Base-by-base conservation (phyloP, 2,888 invertebrate species). In the Lissocephala sabroskyi region DNA sequence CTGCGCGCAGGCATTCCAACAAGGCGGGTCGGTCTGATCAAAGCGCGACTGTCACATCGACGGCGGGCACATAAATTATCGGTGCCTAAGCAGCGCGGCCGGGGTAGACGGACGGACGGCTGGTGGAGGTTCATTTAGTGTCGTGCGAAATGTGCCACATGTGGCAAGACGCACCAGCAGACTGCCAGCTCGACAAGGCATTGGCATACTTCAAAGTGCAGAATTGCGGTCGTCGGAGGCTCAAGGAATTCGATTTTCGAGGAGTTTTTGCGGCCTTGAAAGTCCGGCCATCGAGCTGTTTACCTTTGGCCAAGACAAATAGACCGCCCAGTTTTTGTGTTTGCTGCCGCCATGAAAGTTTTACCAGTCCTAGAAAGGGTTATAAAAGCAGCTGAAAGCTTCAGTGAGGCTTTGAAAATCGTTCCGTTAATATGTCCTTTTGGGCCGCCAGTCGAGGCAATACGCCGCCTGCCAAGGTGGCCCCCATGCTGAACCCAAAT, bases 401-500 rank as follows among this genome's bases (percentile, higher is more conserved):
- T n/a, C n/a, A n/a, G n/a, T n/a, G n/a, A n/a, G n/a, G n/a, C n/a
- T n/a, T n/a, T n/a, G n/a, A n/a, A n/a, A n/a, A n/a, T n/a, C n/a
- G n/a, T 5, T 23, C 7, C 23, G 7, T 23, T 7, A 23, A 23
- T 5, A 82, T 82, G 82, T 66, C 82, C 2, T 82, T 81, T 59
- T 82, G 82, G 82, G 82, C 79, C 18, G 61, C 73, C 11, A 66
- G 67, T 41, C 67, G 57, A 41, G 77, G 76, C 35, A 29, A 63
- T 42, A 62, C 77, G 44, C 70, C 78, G 7, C 64, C 61, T 1
- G 44, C 68, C 0, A 80, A 80, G 52, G 71, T 83, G 29, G 56
- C 65, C 18, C 82, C 84, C 23, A 80, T 82, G 42, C 61, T 85
- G n/a, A 85, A 85, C 78, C 85, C 85, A 3, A 82, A 83, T 57